Evolutionary conservation across 2,888 invertebrate species (phyloP).

Genomic region (Cerceris rybyensis): DNA sequence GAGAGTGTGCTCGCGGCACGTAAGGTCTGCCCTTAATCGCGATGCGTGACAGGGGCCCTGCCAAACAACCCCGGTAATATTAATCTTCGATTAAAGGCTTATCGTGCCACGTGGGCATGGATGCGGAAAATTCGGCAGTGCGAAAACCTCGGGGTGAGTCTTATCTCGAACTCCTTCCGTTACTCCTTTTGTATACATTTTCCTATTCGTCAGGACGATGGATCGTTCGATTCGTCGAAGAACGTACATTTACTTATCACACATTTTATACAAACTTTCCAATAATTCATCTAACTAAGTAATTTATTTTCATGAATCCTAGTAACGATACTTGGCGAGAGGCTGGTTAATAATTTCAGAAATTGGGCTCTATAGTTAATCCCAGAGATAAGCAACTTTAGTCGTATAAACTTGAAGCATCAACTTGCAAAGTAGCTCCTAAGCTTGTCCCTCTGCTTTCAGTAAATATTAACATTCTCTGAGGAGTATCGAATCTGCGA

Average conservation of each 20-base stretch:
- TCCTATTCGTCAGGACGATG: slow-evolving; percentile 6
- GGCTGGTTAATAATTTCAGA: slow-evolving; percentile 35
- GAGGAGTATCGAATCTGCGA: too few species aligned
- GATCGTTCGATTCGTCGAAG: slow-evolving; percentile 23
- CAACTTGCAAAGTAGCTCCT: slow-evolving; percentile 3
- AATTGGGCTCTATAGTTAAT: slow-evolving; percentile 1
- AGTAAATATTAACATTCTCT: not conserved
- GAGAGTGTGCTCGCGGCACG: slow-evolving; percentile 53
- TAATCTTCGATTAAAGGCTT: slow-evolving; percentile 78
- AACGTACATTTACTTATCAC: not conserved
- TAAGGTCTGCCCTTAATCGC: slow-evolving; percentile 70
- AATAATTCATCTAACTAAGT: not conserved
- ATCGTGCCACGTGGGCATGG: slow-evolving; percentile 64
- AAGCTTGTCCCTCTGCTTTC: not conserved
- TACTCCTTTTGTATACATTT: slow-evolving; percentile 4
- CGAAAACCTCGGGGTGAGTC: slow-evolving; percentile 61
- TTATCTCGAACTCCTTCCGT: slow-evolving; percentile 48
- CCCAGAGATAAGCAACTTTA: slow-evolving; percentile 11
- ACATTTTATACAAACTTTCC: not conserved
- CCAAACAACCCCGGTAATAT: slow-evolving; percentile 70
- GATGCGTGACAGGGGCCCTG: slow-evolving; percentile 67
- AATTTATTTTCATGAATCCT: too few species aligned
- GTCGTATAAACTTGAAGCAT: slow-evolving; percentile 31
- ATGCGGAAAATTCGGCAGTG: slow-evolving; percentile 70
- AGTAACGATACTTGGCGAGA: not conserved